Evolutionary conservation across 1,140 invertebrate genomes (phyloP), one percentile per base, ranked within the genome.

Genomic region (Chironomus tepperi): DNA sequence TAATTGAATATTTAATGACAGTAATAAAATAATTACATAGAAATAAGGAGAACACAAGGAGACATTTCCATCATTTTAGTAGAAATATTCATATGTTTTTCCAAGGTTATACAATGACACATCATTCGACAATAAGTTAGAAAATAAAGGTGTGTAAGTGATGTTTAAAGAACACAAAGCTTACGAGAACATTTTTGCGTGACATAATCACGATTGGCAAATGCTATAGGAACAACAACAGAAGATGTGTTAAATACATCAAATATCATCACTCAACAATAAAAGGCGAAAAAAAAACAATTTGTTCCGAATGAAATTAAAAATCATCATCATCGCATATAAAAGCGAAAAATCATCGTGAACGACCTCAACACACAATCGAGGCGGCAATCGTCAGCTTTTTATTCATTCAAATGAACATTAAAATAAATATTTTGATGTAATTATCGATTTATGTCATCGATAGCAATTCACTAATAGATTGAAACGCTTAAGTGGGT

Each of bases 391-490:
- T 57, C 12, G 8, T 47, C 15, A 47, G 43, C 10, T 57, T 57
- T 34, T 57, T 57, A 12, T 57, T 57, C 47, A 57, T 57, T 57
- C 47, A 57, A 57, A 57, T n/a, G 12, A n/a, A 57, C 8, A 57
- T n/a, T 57, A n/a, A 57, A 57, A 57, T 57, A 57, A 57, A 57
- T n/a, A 57, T 57, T 57, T 57, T 34, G 24, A 57, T 57, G 47
- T 57, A 57, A 57, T 57, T 57, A 57, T 57, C 47, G 47, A 57
- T 57, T 57, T 57, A 57, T 57, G 47, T 57, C 47, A 57, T 57
- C 47, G 47, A 57, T 57, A 57, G 47, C 10, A 12, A 57, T 57
- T 57, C n/a, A 57, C n/a, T 57, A n/a, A 10, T 47, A 9, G 43
- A 15, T 57, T 57, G 12, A 15, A 47, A 47, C 10, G 47, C 47